These are phyloP conservation scores for Gastracanthus pulcherrimus DNA, from an alignment of 2,888 invertebrate genomes.

Conservation along the genomic window DNA sequence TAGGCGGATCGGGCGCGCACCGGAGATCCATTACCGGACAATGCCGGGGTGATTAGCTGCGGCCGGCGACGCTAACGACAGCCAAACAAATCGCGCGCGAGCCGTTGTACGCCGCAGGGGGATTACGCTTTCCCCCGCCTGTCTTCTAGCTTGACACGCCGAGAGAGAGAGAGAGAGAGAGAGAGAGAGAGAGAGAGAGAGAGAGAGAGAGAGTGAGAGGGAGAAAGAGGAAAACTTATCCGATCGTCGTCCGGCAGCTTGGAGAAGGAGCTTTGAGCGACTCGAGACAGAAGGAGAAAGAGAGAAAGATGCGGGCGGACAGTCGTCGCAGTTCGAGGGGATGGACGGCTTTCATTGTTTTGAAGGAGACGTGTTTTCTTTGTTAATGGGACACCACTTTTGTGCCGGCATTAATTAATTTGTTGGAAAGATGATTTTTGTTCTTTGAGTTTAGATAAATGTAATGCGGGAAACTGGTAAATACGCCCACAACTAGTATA, in stretches of 20 bases:
- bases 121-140: conserved; percentile 66
- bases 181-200: conserved; percentile 4
- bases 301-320: background rate
- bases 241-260: conserved; percentile 26
- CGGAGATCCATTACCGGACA: conserved; percentile 72
- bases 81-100: conserved; percentile 74
- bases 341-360: conserved; percentile 43
- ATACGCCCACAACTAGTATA: too few relatives aligned
- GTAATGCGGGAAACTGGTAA: too few relatives aligned
- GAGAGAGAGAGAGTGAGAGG: too few relatives aligned
- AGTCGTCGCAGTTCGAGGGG: conserved; percentile 58
- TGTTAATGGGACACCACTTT: conserved; percentile 58
- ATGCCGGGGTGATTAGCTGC: conserved; percentile 72
- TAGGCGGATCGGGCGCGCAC: conserved; percentile 51
- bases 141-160: conserved; percentile 30
- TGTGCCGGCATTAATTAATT: conserved; percentile 66
- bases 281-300: conserved; percentile 8
- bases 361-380: conserved; percentile 43
- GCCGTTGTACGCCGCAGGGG: conserved; percentile 63
- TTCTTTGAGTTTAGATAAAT: too few relatives aligned
- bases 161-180: background rate
- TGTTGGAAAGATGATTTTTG: conserved; percentile 41
- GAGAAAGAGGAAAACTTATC: conserved; percentile 37
- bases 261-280: conserved; percentile 28
- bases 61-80: conserved; percentile 70